Conservation (phyloP, 1,140 invertebrate genomes). For the Chelonus insularis region DNA sequence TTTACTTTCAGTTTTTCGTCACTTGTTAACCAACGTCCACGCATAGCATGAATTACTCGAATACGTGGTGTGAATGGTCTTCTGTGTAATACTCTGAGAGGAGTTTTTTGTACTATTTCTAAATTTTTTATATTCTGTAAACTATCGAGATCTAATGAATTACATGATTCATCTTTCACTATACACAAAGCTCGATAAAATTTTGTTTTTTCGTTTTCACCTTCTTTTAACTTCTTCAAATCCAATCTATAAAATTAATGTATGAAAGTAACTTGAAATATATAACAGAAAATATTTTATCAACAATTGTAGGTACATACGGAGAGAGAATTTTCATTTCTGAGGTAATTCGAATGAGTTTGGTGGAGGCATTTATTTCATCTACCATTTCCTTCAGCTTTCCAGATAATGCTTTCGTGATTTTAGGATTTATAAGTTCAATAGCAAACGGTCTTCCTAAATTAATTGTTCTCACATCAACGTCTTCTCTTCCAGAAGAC, state of each 20-base stretch:
- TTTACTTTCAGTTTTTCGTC: constrained; percentile 36
- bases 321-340: constrained; percentile 68
- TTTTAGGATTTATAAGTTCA: constrained; percentile 74
- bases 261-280: too few species aligned
- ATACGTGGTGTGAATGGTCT: constrained; percentile 70
- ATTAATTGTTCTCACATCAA: constrained; percentile 88
- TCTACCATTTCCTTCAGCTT: constrained; percentile 64
- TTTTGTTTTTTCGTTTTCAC: constrained; percentile 85
- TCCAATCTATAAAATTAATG: constrained; percentile 63
- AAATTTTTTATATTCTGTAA: constrained; percentile 64
- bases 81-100: constrained; percentile 82
- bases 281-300: constrained; percentile 4
- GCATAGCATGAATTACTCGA: constrained; percentile 68
- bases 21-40: constrained; percentile 48
- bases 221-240: constrained; percentile 75
- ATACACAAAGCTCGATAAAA: constrained; percentile 80
- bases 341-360: constrained; percentile 66
- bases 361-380: constrained; percentile 65
- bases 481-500: constrained; percentile 92
- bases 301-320: constrained; percentile 52
- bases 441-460: constrained; percentile 84
- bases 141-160: constrained; percentile 58
- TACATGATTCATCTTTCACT: constrained; percentile 44
- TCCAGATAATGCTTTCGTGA: constrained; percentile 59
- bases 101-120: constrained; percentile 74